Evolutionary conservation across 2,888 invertebrate species (phyloP).

Genomic region (Colostygia pectinataria): DNA sequence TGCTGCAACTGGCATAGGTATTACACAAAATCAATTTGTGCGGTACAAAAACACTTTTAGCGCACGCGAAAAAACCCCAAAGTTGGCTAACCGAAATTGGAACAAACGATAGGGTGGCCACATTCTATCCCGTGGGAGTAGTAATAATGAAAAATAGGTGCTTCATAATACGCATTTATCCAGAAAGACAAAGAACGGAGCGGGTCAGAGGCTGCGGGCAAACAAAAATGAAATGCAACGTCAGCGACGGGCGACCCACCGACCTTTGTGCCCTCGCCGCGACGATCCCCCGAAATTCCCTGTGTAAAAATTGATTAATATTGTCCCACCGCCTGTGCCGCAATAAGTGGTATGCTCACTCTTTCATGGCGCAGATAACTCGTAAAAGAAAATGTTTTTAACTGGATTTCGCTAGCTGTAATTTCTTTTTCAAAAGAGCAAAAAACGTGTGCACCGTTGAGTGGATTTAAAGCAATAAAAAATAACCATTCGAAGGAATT

Average conservation of each 20-base stretch:
- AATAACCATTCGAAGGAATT: conserved; percentile 55
- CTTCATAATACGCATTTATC: conserved; percentile 70
- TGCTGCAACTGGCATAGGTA: conserved; percentile 21
- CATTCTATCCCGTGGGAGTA: conserved; percentile 52
- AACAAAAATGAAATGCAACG: conserved; percentile 76
- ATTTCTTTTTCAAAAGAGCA: conserved; percentile 50
- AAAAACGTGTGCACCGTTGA: conserved; percentile 51
- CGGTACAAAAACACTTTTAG: conserved; percentile 32
- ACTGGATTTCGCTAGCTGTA: conserved; percentile 50
- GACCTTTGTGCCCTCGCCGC: conserved; percentile 63
- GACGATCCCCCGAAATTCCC: conserved; percentile 63
- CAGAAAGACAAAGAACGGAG: conserved; percentile 69
- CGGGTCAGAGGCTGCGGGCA: conserved; percentile 61
- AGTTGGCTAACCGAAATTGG: conserved; percentile 36
- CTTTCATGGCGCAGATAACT: conserved; percentile 52
- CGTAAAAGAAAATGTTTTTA: conserved; percentile 59
- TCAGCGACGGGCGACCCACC: conserved; percentile 61
- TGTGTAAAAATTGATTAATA: conserved; percentile 77
- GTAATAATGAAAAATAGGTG: conserved; percentile 66
- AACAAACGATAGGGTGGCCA: conserved; percentile 45
- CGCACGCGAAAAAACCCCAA: conserved; percentile 31
- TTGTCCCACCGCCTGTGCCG: conserved; percentile 60
- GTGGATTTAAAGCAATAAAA: conserved; percentile 59
- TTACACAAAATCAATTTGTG: conserved; percentile 40
- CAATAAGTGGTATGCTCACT: conserved; percentile 61